Percentiles rank a stretch among this genome's conserved stretches.
Conservation (phyloP, 2,888 invertebrate species). For the Platerodrilus igneus region DNA sequence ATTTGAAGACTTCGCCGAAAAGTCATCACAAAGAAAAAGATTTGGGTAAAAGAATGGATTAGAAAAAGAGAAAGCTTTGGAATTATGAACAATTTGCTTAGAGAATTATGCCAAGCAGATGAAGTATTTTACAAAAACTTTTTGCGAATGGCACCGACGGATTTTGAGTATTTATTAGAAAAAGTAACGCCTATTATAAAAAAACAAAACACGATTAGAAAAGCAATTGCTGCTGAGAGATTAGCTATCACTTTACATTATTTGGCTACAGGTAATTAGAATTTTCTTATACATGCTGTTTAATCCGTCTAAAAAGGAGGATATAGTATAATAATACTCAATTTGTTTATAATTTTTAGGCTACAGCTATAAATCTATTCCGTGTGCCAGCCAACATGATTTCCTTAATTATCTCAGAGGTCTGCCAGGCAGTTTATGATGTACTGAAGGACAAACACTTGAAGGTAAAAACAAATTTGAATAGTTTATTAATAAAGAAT, state of each 20-base stretch:
- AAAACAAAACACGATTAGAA: conserved; percentile 11
- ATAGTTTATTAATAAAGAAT: too few species aligned
- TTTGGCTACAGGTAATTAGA: conserved; percentile 12
- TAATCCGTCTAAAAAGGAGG: too few species aligned
- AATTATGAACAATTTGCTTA: conserved; percentile 4
- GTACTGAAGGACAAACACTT: conserved; percentile 10
- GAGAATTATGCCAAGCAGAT: conserved; percentile 4
- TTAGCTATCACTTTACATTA: conserved; percentile 11
- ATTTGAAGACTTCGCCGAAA: too few species aligned
- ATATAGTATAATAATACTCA: too few species aligned
- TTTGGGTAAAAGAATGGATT: conserved; percentile 7
- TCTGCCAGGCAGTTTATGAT: conserved; percentile 10
- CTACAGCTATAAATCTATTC: conserved; percentile 11
- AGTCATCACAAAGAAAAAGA: conserved; percentile 15
- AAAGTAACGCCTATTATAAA: conserved; percentile 4
- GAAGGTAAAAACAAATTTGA: conserved; percentile 8
- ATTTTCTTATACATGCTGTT: too few species aligned
- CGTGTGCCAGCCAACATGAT: conserved; percentile 11
- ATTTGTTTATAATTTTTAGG: conserved; percentile 10
- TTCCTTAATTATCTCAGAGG: conserved; percentile 6
- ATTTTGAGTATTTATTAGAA: conserved; percentile 5
- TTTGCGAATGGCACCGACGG: neutral
- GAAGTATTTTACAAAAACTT: conserved; percentile 1
- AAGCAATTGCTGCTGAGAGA: conserved; percentile 11
- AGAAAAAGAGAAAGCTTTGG: conserved; percentile 6